Evolutionary conservation across 1,140 invertebrate genomes (phyloP), one percentile per base, ranked within the genome.

Genomic region (Drosophila willistoni): DNA sequence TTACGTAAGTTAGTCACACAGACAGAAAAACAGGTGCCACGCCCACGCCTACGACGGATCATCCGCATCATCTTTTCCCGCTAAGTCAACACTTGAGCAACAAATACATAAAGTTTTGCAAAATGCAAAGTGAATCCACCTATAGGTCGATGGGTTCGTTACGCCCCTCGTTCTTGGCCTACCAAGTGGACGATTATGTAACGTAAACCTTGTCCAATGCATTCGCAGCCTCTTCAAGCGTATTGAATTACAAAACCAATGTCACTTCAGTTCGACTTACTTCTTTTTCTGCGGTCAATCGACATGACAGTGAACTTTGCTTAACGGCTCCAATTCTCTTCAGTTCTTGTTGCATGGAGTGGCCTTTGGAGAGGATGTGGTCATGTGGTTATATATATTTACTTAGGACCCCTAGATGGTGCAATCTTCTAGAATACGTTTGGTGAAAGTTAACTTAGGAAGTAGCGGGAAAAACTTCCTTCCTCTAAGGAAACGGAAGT

Each of bases 61-160:
- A 59, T 57, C 68, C 44, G 33, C 55, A 71, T 51, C 19, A 7
- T 42, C 9, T 25, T 86, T 86, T 86, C 82, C 82, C 82, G 79
- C 83, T 86, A 86, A 86, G 69, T 60, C 75, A 76, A 87, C 82
- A 85, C 81, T 85, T 74, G 41, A 77, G 47, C 34, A 77, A 70
- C 34, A 77, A 70, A 64, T 71, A 80, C 71, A 63, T 41, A 25
- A 77, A 82, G 61, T 51, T 51, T 83, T 87, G 34, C 34, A 12
- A 9, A 36, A 12, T 22, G 76, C 83, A 87, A 86, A 59, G 47
- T 67, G 41, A 29, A 29, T 29, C 29, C 19, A 61, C 69, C 61
- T 62, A 81, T 67, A 67, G 61, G 61, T 56, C 67, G 65, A 29
- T 3, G 29, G 29, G 29, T 10, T 22, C 13, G 75, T 68, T 77